phyloP scores from a whole-genome alignment of 2,113 vertebrate genomes.

The Mastomys coucha region DNA sequence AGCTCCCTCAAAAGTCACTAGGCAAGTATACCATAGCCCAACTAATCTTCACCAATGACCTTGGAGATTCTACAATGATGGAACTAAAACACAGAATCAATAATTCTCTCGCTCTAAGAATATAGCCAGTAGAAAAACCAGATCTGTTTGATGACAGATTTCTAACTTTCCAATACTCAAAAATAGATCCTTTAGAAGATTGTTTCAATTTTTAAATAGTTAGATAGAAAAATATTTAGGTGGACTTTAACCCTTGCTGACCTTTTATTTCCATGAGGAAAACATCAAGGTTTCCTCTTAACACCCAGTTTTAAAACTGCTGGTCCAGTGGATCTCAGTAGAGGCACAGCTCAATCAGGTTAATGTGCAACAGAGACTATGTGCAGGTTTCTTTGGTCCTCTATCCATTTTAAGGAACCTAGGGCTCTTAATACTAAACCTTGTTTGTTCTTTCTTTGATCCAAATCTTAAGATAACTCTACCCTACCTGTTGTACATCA shows the following conservation, averaged over 20 bases:
- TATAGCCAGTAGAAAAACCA: neutral
- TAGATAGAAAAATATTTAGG: neutral
- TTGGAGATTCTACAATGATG: neutral
- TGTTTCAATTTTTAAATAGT: neutral
- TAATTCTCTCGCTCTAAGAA: neutral
- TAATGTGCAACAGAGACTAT: neutral
- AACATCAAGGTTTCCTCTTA: neutral
- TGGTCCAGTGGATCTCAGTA: neutral
- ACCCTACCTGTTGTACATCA: fast-evolving
- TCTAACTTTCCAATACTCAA: neutral
- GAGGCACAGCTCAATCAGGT: neutral
- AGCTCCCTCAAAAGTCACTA: neutral
- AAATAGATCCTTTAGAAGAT: neutral
- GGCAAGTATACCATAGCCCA: neutral
- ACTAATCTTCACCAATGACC: neutral
- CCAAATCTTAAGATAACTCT: neutral
- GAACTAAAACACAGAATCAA: neutral
- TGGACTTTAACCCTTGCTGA: neutral
- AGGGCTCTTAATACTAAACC: neutral
- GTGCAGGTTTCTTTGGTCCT: neutral
- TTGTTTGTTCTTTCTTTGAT: neutral
- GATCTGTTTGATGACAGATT: neutral
- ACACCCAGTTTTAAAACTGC: neutral
- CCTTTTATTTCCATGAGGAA: neutral
- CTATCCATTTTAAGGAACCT: neutral